Base-by-base conservation (phyloP, 2,888 invertebrate species). In the Hirtodrosophila alboralis region DNA sequence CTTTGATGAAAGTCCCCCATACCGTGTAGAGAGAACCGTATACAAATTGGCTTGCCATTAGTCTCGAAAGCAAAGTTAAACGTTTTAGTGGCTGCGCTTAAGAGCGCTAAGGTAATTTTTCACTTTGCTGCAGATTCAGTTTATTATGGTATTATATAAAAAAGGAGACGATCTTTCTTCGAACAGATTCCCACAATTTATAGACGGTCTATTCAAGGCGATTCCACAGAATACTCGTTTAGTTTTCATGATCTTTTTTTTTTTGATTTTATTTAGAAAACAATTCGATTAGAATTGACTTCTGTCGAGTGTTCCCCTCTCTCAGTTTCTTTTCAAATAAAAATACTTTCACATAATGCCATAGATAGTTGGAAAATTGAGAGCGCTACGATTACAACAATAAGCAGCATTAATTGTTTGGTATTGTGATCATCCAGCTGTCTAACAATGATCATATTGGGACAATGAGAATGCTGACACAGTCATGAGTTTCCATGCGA, bases 261-360 rank as follows among this genome's bases (percentile, higher is more conserved):
- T 6, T 23, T 23, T 7, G 18, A 45, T 33, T 62, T 75, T 86
- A 86, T 87, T 84, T 83, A 71, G 66, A 75, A 83, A 83, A 88
- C 84, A 86, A 88, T 88, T 88, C 84, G 85, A 86, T 88, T 81
- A 72, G 87, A 84, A 86, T 84, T 87, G 88, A 87, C 88, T 87
- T 87, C 87, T 87, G 87, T 87, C 87, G 86, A 86, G 86, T 86
- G 84, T 52, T 6, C 7, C 36, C 26, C 28, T 6, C 4, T 33
- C 12, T 14, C 6, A 4, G 12, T 7, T 36, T 37, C 26, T 6
- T 10, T 30, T 18, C 14, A 33, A 67, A 48, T 33, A 34, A 51
- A 59, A 49, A 73, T 75, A 78, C 80, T 83, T 81, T 85, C 86
- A 79, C 72, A 75, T 61, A 51, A 65, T 60, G 54, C 43, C 52